Percentiles rank a stretch among this genome's conserved stretches.
Evolutionary conservation across 1,140 invertebrate genomes (phyloP).

Genomic region (Triops cancriformis): DNA sequence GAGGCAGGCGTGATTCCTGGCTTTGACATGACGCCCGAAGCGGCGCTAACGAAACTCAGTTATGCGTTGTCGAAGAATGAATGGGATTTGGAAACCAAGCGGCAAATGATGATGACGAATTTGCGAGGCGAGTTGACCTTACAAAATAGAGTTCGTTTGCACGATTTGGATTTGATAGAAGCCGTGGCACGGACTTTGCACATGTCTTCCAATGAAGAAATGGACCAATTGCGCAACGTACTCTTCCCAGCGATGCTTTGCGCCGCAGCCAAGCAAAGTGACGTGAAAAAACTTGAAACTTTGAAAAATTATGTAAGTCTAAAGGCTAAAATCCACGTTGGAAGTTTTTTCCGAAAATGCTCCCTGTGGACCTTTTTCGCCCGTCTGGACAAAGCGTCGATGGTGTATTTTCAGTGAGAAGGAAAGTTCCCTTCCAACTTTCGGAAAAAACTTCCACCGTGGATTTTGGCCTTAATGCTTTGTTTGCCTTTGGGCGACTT

Average conservation of each 20-base stretch:
- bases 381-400: too few species aligned
- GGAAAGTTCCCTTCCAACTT: too few species aligned
- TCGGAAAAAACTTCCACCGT: too few species aligned
- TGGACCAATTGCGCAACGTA: slow-evolving; percentile 57
- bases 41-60: slow-evolving; percentile 80
- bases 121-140: slow-evolving; percentile 57
- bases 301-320: slow-evolving; percentile 33
- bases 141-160: slow-evolving; percentile 31
- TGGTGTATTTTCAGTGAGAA: too few species aligned
- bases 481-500: slow-evolving; percentile 21
- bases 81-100: slow-evolving; percentile 63
- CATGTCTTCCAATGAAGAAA: slow-evolving; percentile 56
- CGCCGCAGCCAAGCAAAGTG: slow-evolving; percentile 57
- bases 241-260: slow-evolving; percentile 70
- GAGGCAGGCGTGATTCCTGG: slow-evolving; percentile 73
- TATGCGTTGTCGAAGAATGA: slow-evolving; percentile 81
- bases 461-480: too few species aligned
- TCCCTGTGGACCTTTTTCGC: too few species aligned
- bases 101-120: slow-evolving; percentile 71
- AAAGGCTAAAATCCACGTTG: too few species aligned
- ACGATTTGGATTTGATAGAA: slow-evolving; percentile 56
- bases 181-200: slow-evolving; percentile 56
- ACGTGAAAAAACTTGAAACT: slow-evolving; percentile 46
- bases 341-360: too few species aligned
- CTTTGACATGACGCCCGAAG: slow-evolving; percentile 91